A percentile compares a stretch with the other conserved stretches of the same genome.
These are phyloP conservation scores for Hemicrepidius hirtus DNA, from an alignment of 2,888 invertebrate species.

Conservation along the genomic window DNA sequence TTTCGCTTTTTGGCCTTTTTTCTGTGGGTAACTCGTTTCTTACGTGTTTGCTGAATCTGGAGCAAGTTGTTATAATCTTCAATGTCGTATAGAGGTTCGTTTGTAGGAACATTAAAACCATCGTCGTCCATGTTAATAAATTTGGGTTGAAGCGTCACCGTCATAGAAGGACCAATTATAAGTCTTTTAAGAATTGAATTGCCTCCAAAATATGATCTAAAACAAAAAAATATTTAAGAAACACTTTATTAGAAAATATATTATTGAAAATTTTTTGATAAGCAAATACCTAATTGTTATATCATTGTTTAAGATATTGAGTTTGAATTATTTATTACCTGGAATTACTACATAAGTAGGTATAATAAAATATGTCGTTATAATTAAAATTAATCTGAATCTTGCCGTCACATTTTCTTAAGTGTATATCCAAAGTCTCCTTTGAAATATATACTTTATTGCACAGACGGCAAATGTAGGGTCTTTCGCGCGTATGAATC, in stretches of 20 bases:
- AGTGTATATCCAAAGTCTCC: constrained; percentile 65
- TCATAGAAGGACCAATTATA: constrained; percentile 49
- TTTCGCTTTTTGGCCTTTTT: constrained; percentile 30
- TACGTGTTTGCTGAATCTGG: constrained; percentile 10
- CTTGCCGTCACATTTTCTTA: no score
- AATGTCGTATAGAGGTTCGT: constrained; percentile 26
- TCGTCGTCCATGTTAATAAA: neutral
- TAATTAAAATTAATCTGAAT: no score
- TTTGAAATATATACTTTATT: constrained; percentile 75
- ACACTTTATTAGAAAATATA: no score
- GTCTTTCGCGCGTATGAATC: constrained; percentile 77
- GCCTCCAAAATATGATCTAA: constrained; percentile 44
- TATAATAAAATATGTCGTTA: no score
- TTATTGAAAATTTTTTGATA: no score
- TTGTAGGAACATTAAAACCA: neutral
- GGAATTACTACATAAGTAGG: no score
- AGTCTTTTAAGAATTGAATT: constrained; percentile 44
- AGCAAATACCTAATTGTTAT: no score
- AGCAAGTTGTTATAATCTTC: constrained; percentile 37
- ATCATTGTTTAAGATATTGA: no score
- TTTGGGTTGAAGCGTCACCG: constrained; percentile 43
- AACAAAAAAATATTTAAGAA: constrained; percentile 45
- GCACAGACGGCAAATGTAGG: constrained; percentile 76
- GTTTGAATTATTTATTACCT: no score
- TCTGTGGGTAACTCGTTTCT: neutral